phyloP scores from a whole-genome alignment of 2,888 invertebrate genomes.

The Gari tellinella region DNA sequence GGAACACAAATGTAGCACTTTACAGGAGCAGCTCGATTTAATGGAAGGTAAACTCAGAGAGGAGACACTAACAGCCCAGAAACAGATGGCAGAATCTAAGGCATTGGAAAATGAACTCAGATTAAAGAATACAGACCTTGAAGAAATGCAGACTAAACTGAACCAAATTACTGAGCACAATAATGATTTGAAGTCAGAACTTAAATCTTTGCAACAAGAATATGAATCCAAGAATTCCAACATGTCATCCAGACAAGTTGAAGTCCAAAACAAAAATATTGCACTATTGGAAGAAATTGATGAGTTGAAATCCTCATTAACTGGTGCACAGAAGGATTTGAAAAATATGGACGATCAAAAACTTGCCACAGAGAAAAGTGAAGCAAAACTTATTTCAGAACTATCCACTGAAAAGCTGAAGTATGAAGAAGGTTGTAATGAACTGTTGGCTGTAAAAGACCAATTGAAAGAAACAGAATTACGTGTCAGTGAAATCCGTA shows the following conservation, averaged over 20 bases:
- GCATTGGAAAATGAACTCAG: neutral
- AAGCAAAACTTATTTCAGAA: slow-evolving; percentile 25
- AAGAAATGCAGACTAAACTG: slow-evolving; percentile 3
- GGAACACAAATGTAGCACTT: slow-evolving; percentile 37
- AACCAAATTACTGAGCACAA: slow-evolving; percentile 58
- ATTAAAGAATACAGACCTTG: neutral
- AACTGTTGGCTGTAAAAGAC: slow-evolving; percentile 30
- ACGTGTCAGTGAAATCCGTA: slow-evolving; percentile 33
- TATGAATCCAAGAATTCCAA: slow-evolving; percentile 43
- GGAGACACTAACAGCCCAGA: slow-evolving; percentile 20
- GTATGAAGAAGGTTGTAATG: slow-evolving; percentile 29
- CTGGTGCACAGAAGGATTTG: neutral
- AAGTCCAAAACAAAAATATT: slow-evolving; percentile 41
- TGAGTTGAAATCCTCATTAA: slow-evolving; percentile 12
- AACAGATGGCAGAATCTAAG: slow-evolving; percentile 6
- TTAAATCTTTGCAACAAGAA: slow-evolving; percentile 27
- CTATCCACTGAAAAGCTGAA: slow-evolving; percentile 24
- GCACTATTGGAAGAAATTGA: slow-evolving; percentile 51
- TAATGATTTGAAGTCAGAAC: slow-evolving; percentile 36
- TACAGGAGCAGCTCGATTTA: slow-evolving; percentile 14
- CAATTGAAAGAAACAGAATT: slow-evolving; percentile 32
- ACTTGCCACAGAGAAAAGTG: slow-evolving; percentile 7
- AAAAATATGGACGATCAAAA: slow-evolving; percentile 19
- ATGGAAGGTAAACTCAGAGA: slow-evolving; percentile 29
- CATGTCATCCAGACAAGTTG: slow-evolving; percentile 15